phyloP scores from a whole-genome alignment of 1,140 invertebrate species.

The Apolygus lucorum region DNA sequence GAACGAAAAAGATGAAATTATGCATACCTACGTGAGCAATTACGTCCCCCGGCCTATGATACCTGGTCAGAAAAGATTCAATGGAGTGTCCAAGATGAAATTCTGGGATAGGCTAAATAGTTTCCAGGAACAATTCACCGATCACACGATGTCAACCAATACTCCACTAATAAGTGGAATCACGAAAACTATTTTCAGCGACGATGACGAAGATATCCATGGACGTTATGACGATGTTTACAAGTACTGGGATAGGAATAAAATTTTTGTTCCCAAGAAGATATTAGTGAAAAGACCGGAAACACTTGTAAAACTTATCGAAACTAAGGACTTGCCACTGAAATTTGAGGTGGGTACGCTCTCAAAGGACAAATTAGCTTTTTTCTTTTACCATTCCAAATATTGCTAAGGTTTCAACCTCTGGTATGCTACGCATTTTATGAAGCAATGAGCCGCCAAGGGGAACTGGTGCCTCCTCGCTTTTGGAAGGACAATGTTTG shows the following conservation, averaged over 20 bases:
- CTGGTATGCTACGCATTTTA: no score
- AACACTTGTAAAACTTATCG: constrained; percentile 3
- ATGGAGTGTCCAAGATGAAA: neutral
- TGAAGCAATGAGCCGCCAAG: no score
- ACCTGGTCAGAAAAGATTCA: neutral
- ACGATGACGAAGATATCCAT: neutral
- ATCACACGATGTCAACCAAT: neutral
- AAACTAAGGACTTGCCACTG: neutral
- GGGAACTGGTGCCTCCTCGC: no score
- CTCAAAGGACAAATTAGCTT: no score
- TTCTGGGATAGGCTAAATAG: neutral
- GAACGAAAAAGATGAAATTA: neutral
- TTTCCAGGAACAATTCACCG: neutral
- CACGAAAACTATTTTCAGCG: neutral
- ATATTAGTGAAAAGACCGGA: neutral
- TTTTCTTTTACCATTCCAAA: no score
- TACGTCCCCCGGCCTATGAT: neutral
- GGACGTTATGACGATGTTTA: neutral
- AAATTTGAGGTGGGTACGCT: neutral
- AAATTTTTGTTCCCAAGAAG: neutral
- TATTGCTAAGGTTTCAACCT: no score
- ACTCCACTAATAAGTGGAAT: neutral
- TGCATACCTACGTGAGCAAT: neutral
- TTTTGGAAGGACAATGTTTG: no score
- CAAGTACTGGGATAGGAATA: neutral